Evolutionary conservation across 2,888 invertebrate genomes (phyloP).

Genomic region (Tetanocera ferruginea): DNA sequence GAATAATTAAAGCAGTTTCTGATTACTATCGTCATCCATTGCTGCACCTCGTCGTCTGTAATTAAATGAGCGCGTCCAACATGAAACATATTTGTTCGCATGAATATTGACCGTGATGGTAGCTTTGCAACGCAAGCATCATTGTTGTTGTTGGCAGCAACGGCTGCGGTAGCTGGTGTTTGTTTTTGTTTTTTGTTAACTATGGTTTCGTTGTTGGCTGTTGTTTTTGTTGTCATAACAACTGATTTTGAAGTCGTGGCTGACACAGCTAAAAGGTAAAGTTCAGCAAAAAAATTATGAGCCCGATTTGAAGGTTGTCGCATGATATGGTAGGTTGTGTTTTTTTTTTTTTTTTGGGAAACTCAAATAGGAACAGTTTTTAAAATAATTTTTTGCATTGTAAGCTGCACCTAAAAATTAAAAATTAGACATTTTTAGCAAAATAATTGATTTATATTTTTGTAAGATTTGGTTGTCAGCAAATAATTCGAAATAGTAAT

Average conservation of each 20-base stretch:
- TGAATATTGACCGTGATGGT: constrained; percentile 8
- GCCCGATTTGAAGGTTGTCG: too few relatives aligned
- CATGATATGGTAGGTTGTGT: too few relatives aligned
- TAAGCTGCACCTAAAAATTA: too few relatives aligned
- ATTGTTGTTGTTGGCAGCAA: neutral
- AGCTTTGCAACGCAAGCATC: neutral
- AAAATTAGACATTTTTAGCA: too few relatives aligned
- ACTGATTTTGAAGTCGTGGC: constrained; percentile 14
- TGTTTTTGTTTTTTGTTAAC: neutral
- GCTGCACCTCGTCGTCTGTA: constrained; percentile 15
- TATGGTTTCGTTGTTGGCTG: constrained; percentile 43
- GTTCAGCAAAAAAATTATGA: neutral
- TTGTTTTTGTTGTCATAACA: constrained; percentile 63
- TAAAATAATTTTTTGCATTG: too few relatives aligned
- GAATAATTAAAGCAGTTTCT: constrained; percentile 69
- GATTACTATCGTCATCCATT: constrained; percentile 62
- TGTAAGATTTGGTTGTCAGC: too few relatives aligned
- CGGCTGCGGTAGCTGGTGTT: neutral
- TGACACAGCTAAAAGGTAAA: neutral
- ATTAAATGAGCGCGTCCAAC: constrained; percentile 11
- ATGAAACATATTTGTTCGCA: neutral
- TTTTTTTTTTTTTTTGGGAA: too few relatives aligned
- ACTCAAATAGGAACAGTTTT: too few relatives aligned
- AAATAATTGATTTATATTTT: too few relatives aligned
- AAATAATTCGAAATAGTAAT: too few relatives aligned